phyloP scores from a whole-genome alignment of 2,797 vertebrate species.

The Serranus cabrilla region DNA sequence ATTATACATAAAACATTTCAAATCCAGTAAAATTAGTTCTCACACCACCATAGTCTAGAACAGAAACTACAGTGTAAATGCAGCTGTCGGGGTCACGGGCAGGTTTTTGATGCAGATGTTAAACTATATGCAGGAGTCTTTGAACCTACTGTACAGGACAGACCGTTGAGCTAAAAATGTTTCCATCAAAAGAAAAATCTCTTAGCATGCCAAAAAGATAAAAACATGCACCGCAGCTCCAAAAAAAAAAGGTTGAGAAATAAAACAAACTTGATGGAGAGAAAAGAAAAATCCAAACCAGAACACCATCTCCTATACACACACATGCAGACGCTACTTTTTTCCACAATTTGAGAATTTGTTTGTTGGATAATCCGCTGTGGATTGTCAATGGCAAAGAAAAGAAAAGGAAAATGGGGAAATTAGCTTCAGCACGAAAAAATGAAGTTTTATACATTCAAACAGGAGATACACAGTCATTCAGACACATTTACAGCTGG shows the following conservation, averaged over 20 bases:
- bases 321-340: constrained; percentile 50
- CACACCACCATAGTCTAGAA: constrained; percentile 82
- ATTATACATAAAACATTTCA: constrained; percentile 83
- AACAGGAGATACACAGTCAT: constrained; percentile 41
- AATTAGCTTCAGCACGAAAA: constrained; percentile 19
- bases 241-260: constrained; percentile 55
- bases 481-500: constrained; percentile 38
- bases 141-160: constrained; percentile 56
- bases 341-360: constrained; percentile 46
- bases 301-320: constrained; percentile 41
- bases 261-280: constrained; percentile 13
- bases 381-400: constrained; percentile 77
- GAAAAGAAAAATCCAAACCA: constrained; percentile 32
- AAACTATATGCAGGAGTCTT: constrained; percentile 47
- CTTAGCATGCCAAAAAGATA: constrained; percentile 76
- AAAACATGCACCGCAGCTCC: constrained; percentile 76
- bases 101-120: constrained; percentile 37
- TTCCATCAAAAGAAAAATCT: constrained; percentile 33
- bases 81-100: constrained; percentile 51
- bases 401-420: background rate
- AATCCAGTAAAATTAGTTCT: constrained; percentile 76
- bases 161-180: constrained; percentile 50
- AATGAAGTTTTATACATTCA: constrained; percentile 60
- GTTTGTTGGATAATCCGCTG: constrained; percentile 56
- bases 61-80: constrained; percentile 74